Evolutionary conservation across 2,888 invertebrate species (phyloP), one percentile per base, ranked within the genome.

Genomic region (Lepetodrilus schrolli): DNA sequence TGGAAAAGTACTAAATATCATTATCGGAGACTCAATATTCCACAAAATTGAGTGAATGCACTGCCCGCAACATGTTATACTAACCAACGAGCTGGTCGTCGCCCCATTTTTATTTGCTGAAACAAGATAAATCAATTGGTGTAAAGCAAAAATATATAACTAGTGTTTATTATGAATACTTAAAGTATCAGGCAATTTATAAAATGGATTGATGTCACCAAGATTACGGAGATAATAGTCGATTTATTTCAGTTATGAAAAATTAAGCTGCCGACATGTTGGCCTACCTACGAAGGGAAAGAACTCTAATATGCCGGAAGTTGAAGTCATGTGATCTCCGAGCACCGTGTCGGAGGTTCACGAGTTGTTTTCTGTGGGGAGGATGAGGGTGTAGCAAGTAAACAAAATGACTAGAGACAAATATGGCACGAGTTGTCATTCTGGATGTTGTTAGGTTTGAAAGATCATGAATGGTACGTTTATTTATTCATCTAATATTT

Each of bases 81-180:
- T 93, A 93, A 97, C 97, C 97, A 99, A 93, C 98, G 95, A 88
- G 98, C 98, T 92, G 98, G 98, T 92, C 98, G 96, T 92, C 98
- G 96, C 93, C 98, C 98, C 98, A 99, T 99, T 91, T 93, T 94
- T 70, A 80, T 65, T 78, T 82, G 78, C 79, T 84, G 80, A 17
- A 66, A 70, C 74, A 48, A 73, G 13, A 74, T 43, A 47, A 17
- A 38, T n/a, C n/a, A n/a, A n/a, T n/a, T n/a, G n/a, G n/a, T n/a
- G n/a, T n/a, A n/a, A n/a, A n/a, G n/a, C n/a, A n/a, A n/a, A n/a
- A n/a, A n/a, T n/a, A n/a, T n/a, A n/a, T n/a, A n/a, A n/a, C n/a
- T n/a, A n/a, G n/a, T n/a, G n/a, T n/a, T n/a, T n/a, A n/a, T n/a
- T n/a, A n/a, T n/a, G n/a, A n/a, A n/a, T n/a, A n/a, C n/a, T n/a